Conservation (phyloP, 2,113 vertebrate species). For the Syrmaticus mikado region DNA sequence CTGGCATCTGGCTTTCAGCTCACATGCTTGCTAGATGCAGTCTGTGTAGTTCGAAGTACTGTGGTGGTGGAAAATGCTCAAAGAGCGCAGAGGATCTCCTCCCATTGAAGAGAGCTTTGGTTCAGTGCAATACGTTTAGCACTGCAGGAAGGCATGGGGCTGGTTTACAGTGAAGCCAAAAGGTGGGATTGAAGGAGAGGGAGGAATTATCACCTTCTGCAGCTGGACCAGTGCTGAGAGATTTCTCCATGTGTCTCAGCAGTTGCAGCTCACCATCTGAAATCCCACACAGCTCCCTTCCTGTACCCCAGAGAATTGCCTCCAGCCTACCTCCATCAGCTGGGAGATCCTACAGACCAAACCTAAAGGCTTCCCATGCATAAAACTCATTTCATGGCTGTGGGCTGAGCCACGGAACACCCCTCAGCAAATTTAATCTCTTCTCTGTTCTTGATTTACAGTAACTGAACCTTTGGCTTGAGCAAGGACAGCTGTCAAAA, state of each 20-base stretch:
- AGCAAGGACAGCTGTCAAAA: not conserved
- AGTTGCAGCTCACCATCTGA: not conserved
- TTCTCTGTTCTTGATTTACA: not conserved
- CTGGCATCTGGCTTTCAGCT: not conserved
- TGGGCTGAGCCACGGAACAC: not conserved
- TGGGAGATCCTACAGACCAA: not conserved
- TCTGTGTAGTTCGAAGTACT: accelerated
- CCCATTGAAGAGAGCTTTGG: not conserved
- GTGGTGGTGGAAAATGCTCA: accelerated
- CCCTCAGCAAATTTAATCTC: not conserved
- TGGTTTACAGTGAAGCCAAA: constrained; percentile 30
- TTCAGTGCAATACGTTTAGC: not conserved
- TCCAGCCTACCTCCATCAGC: accelerated
- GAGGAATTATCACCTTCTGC: constrained; percentile 20
- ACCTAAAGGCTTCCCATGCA: not conserved
- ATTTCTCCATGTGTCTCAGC: not conserved
- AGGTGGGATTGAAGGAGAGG: not conserved
- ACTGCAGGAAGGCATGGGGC: not conserved
- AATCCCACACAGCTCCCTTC: not conserved
- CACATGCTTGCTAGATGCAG: not conserved
- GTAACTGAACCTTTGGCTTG: not conserved
- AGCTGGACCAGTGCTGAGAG: not conserved
- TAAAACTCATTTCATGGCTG: not conserved
- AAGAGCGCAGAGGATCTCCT: not conserved
- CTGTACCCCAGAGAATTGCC: accelerated